Percentiles rank a stretch among this genome's conserved stretches.
Evolutionary conservation across 2,113 vertebrate genomes (phyloP).

Genomic region (Solea solea): DNA sequence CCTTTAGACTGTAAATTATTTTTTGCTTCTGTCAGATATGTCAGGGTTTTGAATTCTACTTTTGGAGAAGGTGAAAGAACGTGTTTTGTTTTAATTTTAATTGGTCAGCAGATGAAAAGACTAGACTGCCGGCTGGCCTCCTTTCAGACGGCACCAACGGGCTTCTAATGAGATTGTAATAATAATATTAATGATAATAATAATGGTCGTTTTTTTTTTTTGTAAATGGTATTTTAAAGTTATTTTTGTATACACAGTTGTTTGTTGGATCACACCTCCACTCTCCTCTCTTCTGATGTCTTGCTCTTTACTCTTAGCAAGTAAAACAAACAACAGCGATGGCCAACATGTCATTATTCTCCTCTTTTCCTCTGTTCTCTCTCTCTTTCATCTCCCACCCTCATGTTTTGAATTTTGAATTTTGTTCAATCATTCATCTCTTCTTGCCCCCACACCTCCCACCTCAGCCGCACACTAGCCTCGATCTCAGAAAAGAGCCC

Average conservation of each 20-base stretch:
- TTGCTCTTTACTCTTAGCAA: neutral
- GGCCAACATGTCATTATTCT: conserved; percentile 15
- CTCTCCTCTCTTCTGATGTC: conserved; percentile 3
- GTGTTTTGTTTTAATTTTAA: conserved; percentile 21
- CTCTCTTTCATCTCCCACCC: neutral
- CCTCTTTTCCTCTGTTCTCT: neutral
- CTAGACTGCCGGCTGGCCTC: conserved; percentile 67
- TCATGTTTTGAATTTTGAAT: conserved; percentile 3
- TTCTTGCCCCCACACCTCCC: neutral
- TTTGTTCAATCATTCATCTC: neutral
- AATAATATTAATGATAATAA: conserved; percentile 75
- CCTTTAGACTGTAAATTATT: conserved; percentile 93
- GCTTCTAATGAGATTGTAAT: conserved; percentile 89
- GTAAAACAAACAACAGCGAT: conserved; percentile 15
- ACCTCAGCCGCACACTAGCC: conserved; percentile 80
- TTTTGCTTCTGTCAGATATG: conserved; percentile 89
- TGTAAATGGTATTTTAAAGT: conserved; percentile 99
- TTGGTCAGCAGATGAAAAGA: conserved; percentile 75
- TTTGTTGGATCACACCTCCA: conserved; percentile 81
- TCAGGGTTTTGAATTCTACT: conserved; percentile 79
- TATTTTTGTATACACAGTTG: conserved; percentile 98
- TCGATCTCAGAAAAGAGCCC: conserved; percentile 77
- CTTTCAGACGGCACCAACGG: conserved; percentile 84
- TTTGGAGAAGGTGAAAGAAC: conserved; percentile 37
- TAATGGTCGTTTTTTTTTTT: conserved; percentile 77